phyloP scores from a whole-genome alignment of 2,888 invertebrate species.

The Polydrusus pterygomalis region DNA sequence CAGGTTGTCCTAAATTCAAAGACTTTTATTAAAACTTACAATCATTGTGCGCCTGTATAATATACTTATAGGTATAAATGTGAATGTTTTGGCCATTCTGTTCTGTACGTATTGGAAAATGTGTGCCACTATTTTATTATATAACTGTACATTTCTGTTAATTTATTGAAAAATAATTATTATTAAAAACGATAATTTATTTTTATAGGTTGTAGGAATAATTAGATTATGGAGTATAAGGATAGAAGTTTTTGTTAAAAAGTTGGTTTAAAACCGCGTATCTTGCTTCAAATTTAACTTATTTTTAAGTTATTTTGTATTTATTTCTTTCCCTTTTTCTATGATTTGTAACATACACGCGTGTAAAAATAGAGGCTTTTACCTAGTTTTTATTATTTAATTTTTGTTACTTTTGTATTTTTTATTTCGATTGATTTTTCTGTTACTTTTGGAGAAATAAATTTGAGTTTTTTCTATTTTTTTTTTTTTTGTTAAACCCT shows the following conservation, averaged over 20 bases:
- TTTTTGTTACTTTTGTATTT: slow-evolving; percentile 50
- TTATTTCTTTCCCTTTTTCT: slow-evolving; percentile 38
- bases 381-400: slow-evolving; percentile 38
- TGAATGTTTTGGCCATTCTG: not conserved
- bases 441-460: slow-evolving; percentile 48
- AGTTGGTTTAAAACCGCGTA: slow-evolving; percentile 22
- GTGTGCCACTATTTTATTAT: slow-evolving; percentile 13
- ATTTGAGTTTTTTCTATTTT: slow-evolving; percentile 44
- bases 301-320: slow-evolving; percentile 47
- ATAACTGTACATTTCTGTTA: slow-evolving; percentile 20
- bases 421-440: slow-evolving; percentile 42
- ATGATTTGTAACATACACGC: slow-evolving; percentile 31
- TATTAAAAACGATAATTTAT: slow-evolving; percentile 13
- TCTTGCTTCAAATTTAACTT: slow-evolving; percentile 39
- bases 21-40: not conserved
- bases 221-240: not conserved
- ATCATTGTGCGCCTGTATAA: too few species aligned
- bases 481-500: not conserved
- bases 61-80: too few species aligned
- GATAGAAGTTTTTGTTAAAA: slow-evolving; percentile 8
- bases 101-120: not conserved
- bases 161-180: slow-evolving; percentile 9
- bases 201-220: slow-evolving; percentile 8
- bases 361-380: slow-evolving; percentile 47
- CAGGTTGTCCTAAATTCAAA: not conserved